phyloP scores from a whole-genome alignment of 2,888 invertebrate species.

The Dendrolimus pini region DNA sequence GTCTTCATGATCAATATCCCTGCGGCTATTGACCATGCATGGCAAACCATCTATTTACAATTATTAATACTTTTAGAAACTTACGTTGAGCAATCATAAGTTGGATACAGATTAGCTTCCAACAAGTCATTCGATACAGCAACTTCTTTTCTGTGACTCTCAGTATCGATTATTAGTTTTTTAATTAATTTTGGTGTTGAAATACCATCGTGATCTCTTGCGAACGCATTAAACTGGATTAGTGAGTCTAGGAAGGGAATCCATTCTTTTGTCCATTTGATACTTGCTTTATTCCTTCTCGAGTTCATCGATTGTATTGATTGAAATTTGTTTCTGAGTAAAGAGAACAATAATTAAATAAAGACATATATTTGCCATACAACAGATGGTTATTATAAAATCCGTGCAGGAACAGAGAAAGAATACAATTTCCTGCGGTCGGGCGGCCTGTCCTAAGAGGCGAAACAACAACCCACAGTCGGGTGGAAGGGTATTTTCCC shows the following conservation, averaged over 20 bases:
- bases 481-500: too few relatives aligned
- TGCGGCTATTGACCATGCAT: too few relatives aligned
- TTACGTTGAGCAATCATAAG: conserved; percentile 20
- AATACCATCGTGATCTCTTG: conserved; percentile 21
- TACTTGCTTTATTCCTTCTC: conserved; percentile 16
- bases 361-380: too few relatives aligned
- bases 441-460: too few relatives aligned
- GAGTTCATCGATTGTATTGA: conserved; percentile 21
- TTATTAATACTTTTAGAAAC: conserved; percentile 1
- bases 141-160: conserved; percentile 13
- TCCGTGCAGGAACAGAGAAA: too few relatives aligned
- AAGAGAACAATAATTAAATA: too few relatives aligned
- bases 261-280: conserved; percentile 29
- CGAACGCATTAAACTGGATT: conserved; percentile 25
- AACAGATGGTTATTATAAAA: too few relatives aligned
- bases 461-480: too few relatives aligned
- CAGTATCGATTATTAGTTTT: conserved; percentile 19
- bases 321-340: conserved; percentile 23
- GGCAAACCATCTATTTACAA: too few relatives aligned
- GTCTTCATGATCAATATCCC: too few relatives aligned
- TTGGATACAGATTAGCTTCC: conserved; percentile 14
- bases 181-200: conserved; percentile 23
- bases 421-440: too few relatives aligned
- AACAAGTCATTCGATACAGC: conserved; percentile 9
- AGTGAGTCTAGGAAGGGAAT: conserved; percentile 27